phyloP scores from a whole-genome alignment of 2,888 invertebrate genomes.

The Calliphora vomitoria region DNA sequence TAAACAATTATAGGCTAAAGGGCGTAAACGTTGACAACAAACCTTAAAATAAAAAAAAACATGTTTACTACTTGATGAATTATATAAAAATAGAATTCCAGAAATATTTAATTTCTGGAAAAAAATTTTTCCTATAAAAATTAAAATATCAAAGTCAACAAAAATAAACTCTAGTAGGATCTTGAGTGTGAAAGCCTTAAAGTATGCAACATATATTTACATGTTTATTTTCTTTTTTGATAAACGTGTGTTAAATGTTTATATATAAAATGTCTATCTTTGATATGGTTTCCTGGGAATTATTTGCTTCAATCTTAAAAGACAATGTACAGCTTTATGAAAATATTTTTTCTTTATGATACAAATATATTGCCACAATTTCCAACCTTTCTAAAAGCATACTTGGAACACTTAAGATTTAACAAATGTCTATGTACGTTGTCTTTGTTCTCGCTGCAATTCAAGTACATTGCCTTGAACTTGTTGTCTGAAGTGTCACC shows the following conservation, averaged over 20 bases:
- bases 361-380: background rate
- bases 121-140: too few relatives aligned
- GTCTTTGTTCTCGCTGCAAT: background rate
- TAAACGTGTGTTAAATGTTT: too few relatives aligned
- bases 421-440: background rate
- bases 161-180: background rate
- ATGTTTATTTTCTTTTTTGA: too few relatives aligned
- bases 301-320: background rate
- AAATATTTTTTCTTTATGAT: background rate
- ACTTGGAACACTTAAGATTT: background rate
- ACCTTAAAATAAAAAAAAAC: too few relatives aligned
- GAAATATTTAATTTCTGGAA: too few relatives aligned
- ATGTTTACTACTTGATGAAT: too few relatives aligned
- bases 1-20: too few relatives aligned
- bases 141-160: too few relatives aligned
- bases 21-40: too few relatives aligned
- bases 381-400: slow-evolving; percentile 10
- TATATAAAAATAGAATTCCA: too few relatives aligned
- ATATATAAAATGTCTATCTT: background rate
- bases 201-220: background rate
- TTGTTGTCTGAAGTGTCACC: slow-evolving; percentile 37
- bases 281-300: background rate
- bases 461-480: slow-evolving; percentile 44
- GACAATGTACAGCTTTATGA: too few relatives aligned
- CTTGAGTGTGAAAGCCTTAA: background rate